Evolutionary conservation across 2,113 vertebrate species (phyloP).

Genomic region (Leiothrix lutea): DNA sequence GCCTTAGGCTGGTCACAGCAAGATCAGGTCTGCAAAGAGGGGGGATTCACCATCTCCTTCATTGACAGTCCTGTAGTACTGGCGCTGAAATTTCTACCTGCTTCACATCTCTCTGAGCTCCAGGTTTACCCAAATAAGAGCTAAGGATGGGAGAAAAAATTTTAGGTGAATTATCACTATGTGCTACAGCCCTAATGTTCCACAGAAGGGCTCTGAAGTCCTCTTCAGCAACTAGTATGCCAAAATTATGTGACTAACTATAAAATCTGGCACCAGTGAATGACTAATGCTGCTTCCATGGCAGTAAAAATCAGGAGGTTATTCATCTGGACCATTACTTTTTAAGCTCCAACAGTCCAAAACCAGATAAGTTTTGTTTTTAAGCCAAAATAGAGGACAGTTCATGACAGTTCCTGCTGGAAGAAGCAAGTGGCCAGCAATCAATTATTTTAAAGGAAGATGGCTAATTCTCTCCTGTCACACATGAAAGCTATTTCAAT

Average conservation of each 20-base stretch:
- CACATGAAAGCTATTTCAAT: constrained; percentile 27
- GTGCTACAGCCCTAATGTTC: background rate
- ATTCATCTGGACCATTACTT: background rate
- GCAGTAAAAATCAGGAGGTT: background rate
- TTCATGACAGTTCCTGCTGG: background rate
- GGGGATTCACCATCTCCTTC: fast-evolving
- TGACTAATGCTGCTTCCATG: background rate
- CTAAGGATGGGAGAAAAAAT: background rate
- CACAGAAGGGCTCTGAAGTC: background rate
- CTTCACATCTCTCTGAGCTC: background rate
- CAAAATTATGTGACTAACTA: background rate
- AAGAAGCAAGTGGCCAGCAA: background rate
- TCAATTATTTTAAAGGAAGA: constrained; percentile 18
- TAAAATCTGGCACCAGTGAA: background rate
- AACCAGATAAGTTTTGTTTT: background rate
- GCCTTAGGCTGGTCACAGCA: background rate
- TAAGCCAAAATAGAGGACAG: background rate
- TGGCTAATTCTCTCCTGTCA: background rate
- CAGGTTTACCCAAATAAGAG: background rate
- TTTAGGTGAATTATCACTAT: background rate
- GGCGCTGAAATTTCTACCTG: background rate
- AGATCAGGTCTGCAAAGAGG: background rate
- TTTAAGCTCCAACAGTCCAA: background rate
- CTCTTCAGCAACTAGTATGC: background rate
- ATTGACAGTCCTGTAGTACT: background rate